Evolutionary conservation across 1,140 invertebrate genomes (phyloP).

Genomic region (Heliconius melpomene): DNA sequence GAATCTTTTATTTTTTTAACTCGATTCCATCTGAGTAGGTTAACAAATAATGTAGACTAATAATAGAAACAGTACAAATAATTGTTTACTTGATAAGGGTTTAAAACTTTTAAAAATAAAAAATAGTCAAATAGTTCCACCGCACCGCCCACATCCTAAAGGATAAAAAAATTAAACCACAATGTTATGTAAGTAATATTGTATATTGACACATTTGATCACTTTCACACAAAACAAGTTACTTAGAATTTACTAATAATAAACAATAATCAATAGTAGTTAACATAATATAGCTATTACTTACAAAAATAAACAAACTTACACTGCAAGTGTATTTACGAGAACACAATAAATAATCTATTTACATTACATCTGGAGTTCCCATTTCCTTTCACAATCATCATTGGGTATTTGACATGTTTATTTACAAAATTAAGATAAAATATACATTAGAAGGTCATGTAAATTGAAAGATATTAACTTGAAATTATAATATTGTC

Average conservation of each 20-base stretch:
- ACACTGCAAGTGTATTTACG: constrained; percentile 56
- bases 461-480: background rate
- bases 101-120: background rate
- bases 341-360: constrained; percentile 71
- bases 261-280: constrained; percentile 73
- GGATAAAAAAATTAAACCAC: constrained; percentile 57
- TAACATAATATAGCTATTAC: constrained; percentile 74
- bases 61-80: constrained; percentile 20
- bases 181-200: constrained; percentile 68
- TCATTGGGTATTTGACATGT: constrained; percentile 9
- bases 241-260: constrained; percentile 74
- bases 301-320: constrained; percentile 69
- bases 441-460: background rate
- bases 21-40: background rate
- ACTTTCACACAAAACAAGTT: constrained; percentile 76
- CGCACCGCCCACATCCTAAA: constrained; percentile 11
- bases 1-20: constrained; percentile 1
- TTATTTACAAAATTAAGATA: background rate
- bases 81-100: constrained; percentile 16
- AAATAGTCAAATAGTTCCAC: background rate
- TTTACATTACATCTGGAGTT: constrained; percentile 56
- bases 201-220: constrained; percentile 78
- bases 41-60: background rate
- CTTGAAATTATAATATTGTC: background rate
- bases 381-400: constrained; percentile 25